These are phyloP conservation scores for Megaceryle maxima DNA, from an alignment of 2,113 vertebrate species.

Conservation along the genomic window DNA sequence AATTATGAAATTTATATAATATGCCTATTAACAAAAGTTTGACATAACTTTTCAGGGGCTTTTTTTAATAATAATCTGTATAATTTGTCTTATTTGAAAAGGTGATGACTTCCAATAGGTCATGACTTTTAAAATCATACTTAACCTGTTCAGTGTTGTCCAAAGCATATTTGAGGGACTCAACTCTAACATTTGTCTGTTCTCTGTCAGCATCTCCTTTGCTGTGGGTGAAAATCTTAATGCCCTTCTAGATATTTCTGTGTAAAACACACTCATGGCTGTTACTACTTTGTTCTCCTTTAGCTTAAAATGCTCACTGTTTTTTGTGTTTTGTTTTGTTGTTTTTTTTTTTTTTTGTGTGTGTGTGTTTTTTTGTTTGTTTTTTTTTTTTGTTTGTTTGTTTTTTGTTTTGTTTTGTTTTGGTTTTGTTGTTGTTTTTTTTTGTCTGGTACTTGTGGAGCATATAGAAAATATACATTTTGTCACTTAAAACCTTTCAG, in stretches of 20 bases:
- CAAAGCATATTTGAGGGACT: neutral
- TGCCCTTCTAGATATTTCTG: neutral
- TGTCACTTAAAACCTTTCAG: neutral
- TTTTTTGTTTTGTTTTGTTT: no score
- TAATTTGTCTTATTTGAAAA: neutral
- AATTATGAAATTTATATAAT: slow-evolving; percentile 4
- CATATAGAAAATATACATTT: neutral
- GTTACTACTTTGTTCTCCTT: neutral
- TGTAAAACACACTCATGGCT: neutral
- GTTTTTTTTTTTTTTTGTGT: no score
- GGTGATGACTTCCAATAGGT: neutral
- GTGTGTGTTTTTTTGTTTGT: no score
- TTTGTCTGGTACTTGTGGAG: neutral
- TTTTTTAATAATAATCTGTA: neutral
- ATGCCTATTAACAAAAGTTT: neutral
- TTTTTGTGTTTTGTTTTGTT: no score
- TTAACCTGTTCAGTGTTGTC: neutral
- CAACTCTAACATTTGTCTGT: neutral
- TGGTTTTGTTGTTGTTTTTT: no score
- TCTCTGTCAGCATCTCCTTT: neutral
- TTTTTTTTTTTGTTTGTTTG: no score
- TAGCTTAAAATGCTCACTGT: neutral
- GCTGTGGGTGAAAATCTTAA: neutral
- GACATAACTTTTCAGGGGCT: neutral
- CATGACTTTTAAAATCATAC: neutral